Base-by-base conservation (phyloP, 2,888 invertebrate genomes). In the Drosophila leonis region DNA sequence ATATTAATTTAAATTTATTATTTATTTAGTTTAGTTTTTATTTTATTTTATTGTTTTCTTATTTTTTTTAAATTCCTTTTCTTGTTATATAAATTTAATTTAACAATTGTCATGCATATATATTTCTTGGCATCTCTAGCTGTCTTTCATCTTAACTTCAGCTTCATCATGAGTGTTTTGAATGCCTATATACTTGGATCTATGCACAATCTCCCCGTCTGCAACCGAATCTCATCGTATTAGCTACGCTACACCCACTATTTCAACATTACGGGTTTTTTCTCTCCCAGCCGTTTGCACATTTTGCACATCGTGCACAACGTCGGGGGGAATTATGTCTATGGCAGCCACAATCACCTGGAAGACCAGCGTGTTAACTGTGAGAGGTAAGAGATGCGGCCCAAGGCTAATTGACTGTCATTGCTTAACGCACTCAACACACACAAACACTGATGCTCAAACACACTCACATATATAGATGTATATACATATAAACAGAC, bases 261-360 rank as follows among this genome's bases (percentile, higher is more conserved):
- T 51, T 92, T 87, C 66, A 90, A 87, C 65, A 91, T 91, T 49
- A 92, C 91, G 82, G 89, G 92, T 77, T 75, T 85, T 15, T 52
- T 0, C n/a, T 8, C 35, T 27, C 75, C 75, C 44, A 85, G 88
- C 31, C 90, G 88, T 37, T 91, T 92, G 48, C 88, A 90, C 56
- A 83, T 92, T 64, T 85, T 91, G 69, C n/a, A 31, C 92, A 92
- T 67, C 87, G 89, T 64, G 92, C 92, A 64, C 88, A 88, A 61
- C 90, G 92, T 8, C 78, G 84, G 51, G 92, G 92, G 10, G 20
- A 75, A 80, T 33, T 75, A 87, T 44, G 91, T 92, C 12, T 77
- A 57, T 33, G 92, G 92, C 12, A 83, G 89, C 33, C 91, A 92
- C 82, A 91, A 90, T 46, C 79, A 92, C 37, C 74, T 92, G 24